Conservation (phyloP, 2,888 invertebrate species). For the Sarcophaga variegata region DNA sequence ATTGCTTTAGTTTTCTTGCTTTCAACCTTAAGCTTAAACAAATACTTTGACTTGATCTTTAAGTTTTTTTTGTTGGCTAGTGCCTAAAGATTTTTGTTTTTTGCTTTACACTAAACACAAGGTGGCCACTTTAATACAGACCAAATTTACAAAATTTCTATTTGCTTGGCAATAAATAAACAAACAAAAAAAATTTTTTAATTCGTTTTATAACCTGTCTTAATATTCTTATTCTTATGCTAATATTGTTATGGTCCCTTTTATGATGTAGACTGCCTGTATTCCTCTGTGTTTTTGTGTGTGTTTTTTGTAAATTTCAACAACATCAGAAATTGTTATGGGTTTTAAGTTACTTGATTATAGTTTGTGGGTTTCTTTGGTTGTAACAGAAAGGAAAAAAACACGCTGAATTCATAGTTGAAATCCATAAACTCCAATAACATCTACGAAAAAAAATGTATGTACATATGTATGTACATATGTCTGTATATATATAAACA, state of each 20-base stretch:
- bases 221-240: not conserved
- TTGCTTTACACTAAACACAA: not conserved
- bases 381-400: not conserved
- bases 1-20: conserved; percentile 21
- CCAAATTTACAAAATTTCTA: not conserved
- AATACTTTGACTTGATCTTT: conserved; percentile 65
- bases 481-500: conserved; percentile 5
- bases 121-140: conserved; percentile 14
- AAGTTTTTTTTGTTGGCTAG: conserved; percentile 12
- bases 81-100: conserved; percentile 38
- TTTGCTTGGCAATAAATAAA: not conserved
- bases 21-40: conserved; percentile 49
- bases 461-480: not conserved
- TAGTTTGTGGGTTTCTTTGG: conserved; percentile 49
- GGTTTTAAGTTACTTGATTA: conserved; percentile 63
- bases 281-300: not conserved
- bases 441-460: too few species aligned
- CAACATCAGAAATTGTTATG: conserved; percentile 51
- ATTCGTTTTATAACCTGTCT: too few species aligned
- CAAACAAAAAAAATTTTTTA: not conserved
- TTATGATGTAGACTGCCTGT: not conserved
- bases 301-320: conserved; percentile 25
- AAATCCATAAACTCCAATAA: conserved; percentile 15
- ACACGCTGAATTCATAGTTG: conserved; percentile 14
- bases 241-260: not conserved